Evolutionary conservation across 2,888 invertebrate species (phyloP), one percentile per base, ranked within the genome.

Genomic region (Dorcus hopei): DNA sequence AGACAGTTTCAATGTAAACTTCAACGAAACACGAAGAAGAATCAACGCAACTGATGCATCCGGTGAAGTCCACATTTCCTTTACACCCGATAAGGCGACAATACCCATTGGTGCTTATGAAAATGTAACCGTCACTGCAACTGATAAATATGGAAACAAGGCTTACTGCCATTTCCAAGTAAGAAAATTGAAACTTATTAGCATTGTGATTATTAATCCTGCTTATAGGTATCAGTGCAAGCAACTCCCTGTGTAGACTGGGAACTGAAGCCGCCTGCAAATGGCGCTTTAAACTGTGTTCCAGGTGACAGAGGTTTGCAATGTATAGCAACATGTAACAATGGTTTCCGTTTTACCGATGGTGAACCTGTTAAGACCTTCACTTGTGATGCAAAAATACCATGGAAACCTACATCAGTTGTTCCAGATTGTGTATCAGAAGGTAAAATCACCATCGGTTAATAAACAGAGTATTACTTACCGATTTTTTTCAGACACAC

Each of bases 351-450:
- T 72, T 95, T 96, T 71, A 95, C 95, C 0, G 95, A 95, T 73
- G 95, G 94, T 38, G 91, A 93, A 72, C 88, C 90, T 2, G 86
- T 89, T 0, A 95, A 95, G 77, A 90, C 91, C 0, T 96, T 93
- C 76, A 84, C 88, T 1, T 96, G 95, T 72, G 89, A 91, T 74
- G 85, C 86, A 0, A 89, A 89, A 67, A 87, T 88, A 50, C 84
- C 88, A 59, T 96, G 96, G 96, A 83, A 86, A 8, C 96, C 97
- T 1, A 87, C 89, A 2, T 90, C 92, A 7, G 91, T 95, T 49
- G 95, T 96, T 19, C 96, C 96, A 0, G 95, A 96, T 72, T 97
- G 97, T 77, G 95, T 97, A 19, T 94, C 95, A 3, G 94, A 95
- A 83, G 43, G 11, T 38, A 51, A 5, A 33, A 5, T 33, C 26